These are phyloP conservation scores for Chrysogorgia sp. DNA, from an alignment of 92 coral and sea anemone genomes.

Conservation along the genomic window DNA sequence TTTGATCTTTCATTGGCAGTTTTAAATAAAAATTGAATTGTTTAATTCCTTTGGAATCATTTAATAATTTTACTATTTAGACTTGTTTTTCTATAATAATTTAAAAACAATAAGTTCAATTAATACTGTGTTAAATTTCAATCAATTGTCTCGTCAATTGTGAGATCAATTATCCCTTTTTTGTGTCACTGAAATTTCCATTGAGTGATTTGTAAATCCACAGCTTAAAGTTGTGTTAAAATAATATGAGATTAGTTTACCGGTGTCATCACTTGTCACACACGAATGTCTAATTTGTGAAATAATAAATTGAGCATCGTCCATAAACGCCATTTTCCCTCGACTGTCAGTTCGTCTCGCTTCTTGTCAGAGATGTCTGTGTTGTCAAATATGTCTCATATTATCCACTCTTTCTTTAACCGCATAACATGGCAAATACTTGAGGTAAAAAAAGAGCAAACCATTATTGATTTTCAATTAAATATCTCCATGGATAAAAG, in stretches of 20 bases:
- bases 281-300: conserved; percentile 92
- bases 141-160: too few species aligned
- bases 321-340: conserved; percentile 80
- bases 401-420: too few species aligned
- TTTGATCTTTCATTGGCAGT: neutral
- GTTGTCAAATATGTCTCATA: neutral
- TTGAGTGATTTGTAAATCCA: too few species aligned
- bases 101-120: neutral
- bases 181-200: too few species aligned
- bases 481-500: too few species aligned
- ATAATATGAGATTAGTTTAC: conserved; percentile 60
- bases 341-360: neutral
- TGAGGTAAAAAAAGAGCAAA: too few species aligned
- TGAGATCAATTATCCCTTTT: too few species aligned
- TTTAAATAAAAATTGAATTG: neutral
- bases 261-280: conserved; percentile 97
- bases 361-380: neutral
- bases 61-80: too few species aligned
- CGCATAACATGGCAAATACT: too few species aligned
- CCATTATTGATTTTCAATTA: too few species aligned
- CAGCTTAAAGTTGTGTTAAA: neutral
- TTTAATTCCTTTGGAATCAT: neutral
- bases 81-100: too few species aligned
- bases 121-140: too few species aligned
- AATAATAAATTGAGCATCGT: conserved; percentile 83